Evolutionary conservation across 1,140 invertebrate genomes (phyloP).

Genomic region (Tachypleus tridentatus): DNA sequence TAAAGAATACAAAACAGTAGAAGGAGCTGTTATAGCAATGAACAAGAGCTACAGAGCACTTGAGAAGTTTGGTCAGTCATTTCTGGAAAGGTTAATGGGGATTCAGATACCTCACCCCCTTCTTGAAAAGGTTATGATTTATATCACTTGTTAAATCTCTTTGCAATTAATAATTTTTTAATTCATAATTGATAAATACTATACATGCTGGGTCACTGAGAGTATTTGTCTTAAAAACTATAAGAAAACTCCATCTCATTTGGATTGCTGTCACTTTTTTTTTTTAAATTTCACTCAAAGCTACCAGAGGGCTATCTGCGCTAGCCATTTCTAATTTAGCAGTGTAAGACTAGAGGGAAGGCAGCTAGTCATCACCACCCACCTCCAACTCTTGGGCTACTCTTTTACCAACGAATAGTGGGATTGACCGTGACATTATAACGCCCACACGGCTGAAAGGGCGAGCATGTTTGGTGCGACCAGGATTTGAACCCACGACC

Average conservation of each 20-base stretch:
- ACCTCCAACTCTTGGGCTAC: too few species aligned
- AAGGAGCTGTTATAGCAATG: constrained; percentile 86
- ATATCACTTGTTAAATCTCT: background rate
- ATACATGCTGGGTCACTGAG: background rate
- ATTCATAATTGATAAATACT: background rate
- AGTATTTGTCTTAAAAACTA: background rate
- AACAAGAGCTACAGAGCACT: constrained; percentile 85
- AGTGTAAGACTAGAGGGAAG: too few species aligned
- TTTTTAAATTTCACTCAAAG: background rate
- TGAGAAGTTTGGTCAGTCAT: constrained; percentile 80
- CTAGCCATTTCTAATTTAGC: too few species aligned
- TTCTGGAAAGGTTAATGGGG: constrained; percentile 28
- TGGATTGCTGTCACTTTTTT: background rate
- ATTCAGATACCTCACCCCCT: constrained; percentile 24
- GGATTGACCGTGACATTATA: too few species aligned
- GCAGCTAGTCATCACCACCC: too few species aligned
- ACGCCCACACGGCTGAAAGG: too few species aligned
- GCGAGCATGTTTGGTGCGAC: too few species aligned
- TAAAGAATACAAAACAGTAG: constrained; percentile 58
- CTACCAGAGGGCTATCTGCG: background rate
- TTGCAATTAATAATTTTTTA: background rate
- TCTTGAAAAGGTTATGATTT: constrained; percentile 24
- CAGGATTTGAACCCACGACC: too few species aligned
- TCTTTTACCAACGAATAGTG: too few species aligned
- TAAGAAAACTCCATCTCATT: background rate